phyloP scores from a whole-genome alignment of 2,797 vertebrate genomes.

The Falco peregrinus region DNA sequence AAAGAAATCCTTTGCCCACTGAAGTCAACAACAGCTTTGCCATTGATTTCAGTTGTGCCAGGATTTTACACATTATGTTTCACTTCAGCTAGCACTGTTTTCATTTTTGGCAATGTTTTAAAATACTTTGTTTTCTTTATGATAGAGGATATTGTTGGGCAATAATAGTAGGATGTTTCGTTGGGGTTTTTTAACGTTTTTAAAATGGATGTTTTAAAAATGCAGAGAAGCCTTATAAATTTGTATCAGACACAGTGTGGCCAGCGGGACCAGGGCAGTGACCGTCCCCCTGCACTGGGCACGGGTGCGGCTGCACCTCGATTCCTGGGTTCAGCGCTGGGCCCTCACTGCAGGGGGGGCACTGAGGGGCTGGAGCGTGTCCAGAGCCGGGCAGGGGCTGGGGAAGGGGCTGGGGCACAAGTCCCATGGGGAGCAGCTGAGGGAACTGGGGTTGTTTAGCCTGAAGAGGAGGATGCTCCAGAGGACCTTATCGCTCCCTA shows the following conservation, averaged over 20 bases:
- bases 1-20: neutral
- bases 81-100: neutral
- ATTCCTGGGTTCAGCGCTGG: neutral
- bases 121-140: neutral
- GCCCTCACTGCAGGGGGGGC: neutral
- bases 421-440: too few species aligned
- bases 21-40: neutral
- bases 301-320: too few species aligned
- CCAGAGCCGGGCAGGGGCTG: neutral
- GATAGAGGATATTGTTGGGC: neutral
- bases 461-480: too few species aligned
- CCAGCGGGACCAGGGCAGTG: neutral
- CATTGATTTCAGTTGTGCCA: neutral
- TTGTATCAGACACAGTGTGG: neutral
- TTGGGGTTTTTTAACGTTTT: neutral
- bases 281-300: too few species aligned
- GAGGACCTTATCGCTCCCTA: too few species aligned
- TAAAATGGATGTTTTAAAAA: neutral
- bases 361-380: neutral
- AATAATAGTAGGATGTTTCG: neutral
- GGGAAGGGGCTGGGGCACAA: neutral
- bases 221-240: neutral
- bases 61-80: neutral
- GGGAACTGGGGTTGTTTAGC: too few species aligned
- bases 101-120: neutral